Conservation (phyloP, 30 jellyfish, hydroid and myxozoan genomes). For the Chironex yamaguchii region DNA sequence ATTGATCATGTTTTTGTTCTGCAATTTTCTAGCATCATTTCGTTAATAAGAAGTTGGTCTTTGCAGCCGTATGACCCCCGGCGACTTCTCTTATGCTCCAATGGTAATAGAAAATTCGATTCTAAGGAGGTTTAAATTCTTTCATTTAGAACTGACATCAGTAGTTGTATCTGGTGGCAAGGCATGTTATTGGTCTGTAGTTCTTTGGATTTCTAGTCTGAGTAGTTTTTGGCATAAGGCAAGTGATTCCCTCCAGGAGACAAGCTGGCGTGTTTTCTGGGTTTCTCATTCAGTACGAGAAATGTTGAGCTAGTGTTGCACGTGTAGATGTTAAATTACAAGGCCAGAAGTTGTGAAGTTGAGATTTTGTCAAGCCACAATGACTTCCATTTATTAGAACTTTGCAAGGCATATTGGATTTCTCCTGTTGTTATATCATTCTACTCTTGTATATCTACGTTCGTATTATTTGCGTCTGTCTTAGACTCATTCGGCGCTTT, state of each 20-base stretch:
- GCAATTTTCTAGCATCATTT: not conserved
- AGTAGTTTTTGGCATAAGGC: not conserved
- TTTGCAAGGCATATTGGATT: not conserved
- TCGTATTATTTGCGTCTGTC: not conserved
- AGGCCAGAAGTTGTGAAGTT: not conserved
- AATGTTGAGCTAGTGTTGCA: not conserved
- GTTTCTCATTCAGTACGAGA: not conserved
- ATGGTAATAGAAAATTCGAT: not conserved
- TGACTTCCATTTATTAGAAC: not conserved
- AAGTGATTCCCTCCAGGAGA: not conserved
- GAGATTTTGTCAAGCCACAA: not conserved
- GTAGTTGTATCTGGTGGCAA: not conserved
- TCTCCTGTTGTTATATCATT: not conserved
- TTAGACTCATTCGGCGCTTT: too few relatives aligned
- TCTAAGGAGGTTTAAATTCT: not conserved
- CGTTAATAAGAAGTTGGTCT: not conserved
- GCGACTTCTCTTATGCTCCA: not conserved
- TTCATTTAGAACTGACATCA: not conserved
- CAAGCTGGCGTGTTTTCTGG: not conserved
- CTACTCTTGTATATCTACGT: not conserved
- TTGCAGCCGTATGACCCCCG: not conserved
- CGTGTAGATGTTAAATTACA: not conserved
- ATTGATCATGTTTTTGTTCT: not conserved
- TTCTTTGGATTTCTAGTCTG: not conserved
- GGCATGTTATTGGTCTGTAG: conserved; percentile 21